Conservation (phyloP, 2,888 invertebrate species). For the Branchellion lobata region DNA sequence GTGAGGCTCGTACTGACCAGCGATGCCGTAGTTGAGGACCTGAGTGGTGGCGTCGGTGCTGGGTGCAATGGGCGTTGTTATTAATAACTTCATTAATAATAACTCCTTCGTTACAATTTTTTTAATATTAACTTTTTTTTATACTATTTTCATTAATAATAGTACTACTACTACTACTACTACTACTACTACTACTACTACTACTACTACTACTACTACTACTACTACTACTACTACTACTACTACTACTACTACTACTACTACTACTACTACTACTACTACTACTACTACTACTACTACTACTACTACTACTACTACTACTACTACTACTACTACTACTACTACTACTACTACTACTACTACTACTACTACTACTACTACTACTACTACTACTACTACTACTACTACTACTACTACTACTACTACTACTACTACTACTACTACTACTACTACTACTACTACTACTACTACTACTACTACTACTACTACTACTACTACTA, state of each 20-base stretch:
- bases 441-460: neutral
- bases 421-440: neutral
- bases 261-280: neutral
- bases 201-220: conserved; percentile 9
- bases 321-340: neutral
- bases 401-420: neutral
- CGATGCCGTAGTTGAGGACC: conserved; percentile 53
- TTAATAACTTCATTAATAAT: neutral
- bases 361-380: neutral
- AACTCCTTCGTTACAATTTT: neutral
- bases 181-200: conserved; percentile 25
- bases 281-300: neutral
- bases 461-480: neutral
- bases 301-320: neutral
- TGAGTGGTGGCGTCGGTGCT: no score
- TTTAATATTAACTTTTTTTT: neutral
- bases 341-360: neutral
- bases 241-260: conserved; percentile 11
- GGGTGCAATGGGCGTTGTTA: no score
- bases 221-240: conserved; percentile 11
- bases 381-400: neutral
- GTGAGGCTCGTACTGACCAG: conserved; percentile 53
- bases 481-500: neutral
- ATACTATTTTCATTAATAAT: no score
- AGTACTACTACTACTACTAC: conserved; percentile 20